Conservation (phyloP, 2,888 invertebrate species). For the Blastobasis lacticolella region DNA sequence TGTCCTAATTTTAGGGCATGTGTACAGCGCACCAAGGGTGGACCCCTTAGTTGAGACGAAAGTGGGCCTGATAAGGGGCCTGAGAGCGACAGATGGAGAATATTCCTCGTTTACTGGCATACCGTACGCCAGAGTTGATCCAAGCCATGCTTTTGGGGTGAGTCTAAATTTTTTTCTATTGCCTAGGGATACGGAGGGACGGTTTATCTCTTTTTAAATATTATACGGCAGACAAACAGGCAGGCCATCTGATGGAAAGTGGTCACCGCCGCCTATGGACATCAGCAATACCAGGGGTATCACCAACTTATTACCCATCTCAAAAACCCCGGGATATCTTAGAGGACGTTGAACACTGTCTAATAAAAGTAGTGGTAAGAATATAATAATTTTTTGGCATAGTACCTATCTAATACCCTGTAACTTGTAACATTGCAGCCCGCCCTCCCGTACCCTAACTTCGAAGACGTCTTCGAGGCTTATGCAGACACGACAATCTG, state of each 20-base stretch:
- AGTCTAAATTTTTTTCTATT: slow-evolving; percentile 7
- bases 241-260: too few species aligned
- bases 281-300: too few species aligned
- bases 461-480: slow-evolving; percentile 19
- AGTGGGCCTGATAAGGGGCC: slow-evolving; percentile 27
- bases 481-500: slow-evolving; percentile 15
- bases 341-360: too few species aligned
- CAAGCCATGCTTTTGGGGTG: slow-evolving; percentile 35
- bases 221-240: too few species aligned
- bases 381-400: neutral
- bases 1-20: too few species aligned
- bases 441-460: slow-evolving; percentile 18
- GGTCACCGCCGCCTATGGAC: too few species aligned
- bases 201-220: too few species aligned
- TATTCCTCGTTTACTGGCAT: slow-evolving; percentile 37
- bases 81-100: slow-evolving; percentile 24
- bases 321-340: too few species aligned
- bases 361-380: neutral
- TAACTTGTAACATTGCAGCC: slow-evolving; percentile 14
- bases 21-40: slow-evolving; percentile 2
- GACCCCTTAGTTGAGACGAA: slow-evolving; percentile 26
- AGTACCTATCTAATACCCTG: neutral
- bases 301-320: too few species aligned
- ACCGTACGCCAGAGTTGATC: slow-evolving; percentile 31
- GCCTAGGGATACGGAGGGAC: too few species aligned